phyloP scores from a whole-genome alignment of 1,140 invertebrate genomes.

The Drosophila kikkawai region DNA sequence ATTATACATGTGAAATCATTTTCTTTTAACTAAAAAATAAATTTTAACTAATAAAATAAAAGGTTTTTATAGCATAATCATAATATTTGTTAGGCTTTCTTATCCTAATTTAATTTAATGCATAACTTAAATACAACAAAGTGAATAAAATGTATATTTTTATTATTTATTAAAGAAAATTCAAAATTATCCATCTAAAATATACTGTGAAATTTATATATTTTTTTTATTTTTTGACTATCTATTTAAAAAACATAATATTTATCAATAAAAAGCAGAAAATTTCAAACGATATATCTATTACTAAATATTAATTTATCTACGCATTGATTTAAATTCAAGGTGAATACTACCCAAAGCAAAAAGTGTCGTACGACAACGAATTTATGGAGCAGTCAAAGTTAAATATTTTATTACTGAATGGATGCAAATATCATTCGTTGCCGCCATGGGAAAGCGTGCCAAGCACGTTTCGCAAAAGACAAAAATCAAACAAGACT shows the following conservation, averaged over 20 bases:
- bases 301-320: slow-evolving; percentile 29
- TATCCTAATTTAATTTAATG: too few species aligned
- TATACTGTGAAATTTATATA: not conserved
- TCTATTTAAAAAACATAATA: not conserved
- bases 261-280: not conserved
- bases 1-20: too few species aligned
- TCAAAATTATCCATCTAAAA: not conserved
- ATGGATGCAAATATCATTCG: slow-evolving; percentile 31
- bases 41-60: too few species aligned
- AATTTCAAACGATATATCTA: not conserved
- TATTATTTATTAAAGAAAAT: not conserved
- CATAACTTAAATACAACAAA: too few species aligned
- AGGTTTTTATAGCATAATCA: not conserved
- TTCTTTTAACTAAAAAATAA: not conserved
- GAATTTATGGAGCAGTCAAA: slow-evolving; percentile 48
- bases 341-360: slow-evolving; percentile 40
- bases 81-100: not conserved
- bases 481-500: slow-evolving; percentile 41
- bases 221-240: not conserved
- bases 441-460: slow-evolving; percentile 56
- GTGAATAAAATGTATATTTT: too few species aligned
- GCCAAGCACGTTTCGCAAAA: slow-evolving; percentile 76
- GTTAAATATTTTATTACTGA: slow-evolving; percentile 47
- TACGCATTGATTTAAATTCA: slow-evolving; percentile 33
- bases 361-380: slow-evolving; percentile 23